These are phyloP conservation scores for Oncopodura yosiiana DNA, from an alignment of 1,140 invertebrate species.

Conservation along the genomic window DNA sequence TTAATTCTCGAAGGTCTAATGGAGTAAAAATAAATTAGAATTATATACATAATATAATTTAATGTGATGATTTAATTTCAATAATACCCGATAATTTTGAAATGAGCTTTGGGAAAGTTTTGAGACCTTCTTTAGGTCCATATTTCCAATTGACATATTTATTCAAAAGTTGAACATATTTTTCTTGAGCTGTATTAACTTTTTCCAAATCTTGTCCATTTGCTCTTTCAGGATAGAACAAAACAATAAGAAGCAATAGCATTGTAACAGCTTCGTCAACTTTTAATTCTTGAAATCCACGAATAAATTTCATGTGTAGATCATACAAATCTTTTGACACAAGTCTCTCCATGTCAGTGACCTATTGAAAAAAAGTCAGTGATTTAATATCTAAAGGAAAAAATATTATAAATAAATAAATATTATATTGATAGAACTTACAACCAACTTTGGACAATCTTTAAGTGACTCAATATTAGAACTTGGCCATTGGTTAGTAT, in stretches of 20 bases:
- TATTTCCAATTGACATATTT: slow-evolving; percentile 45
- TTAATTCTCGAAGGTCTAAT: too few relatives aligned
- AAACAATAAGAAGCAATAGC: slow-evolving; percentile 44
- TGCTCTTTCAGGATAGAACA: slow-evolving; percentile 46
- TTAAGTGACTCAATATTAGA: slow-evolving; percentile 18
- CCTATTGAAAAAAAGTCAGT: slow-evolving; percentile 16
- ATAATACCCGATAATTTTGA: background rate
- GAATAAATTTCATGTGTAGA: slow-evolving; percentile 46
- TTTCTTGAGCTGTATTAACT: slow-evolving; percentile 43
- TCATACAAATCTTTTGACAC: slow-evolving; percentile 41
- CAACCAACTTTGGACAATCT: slow-evolving; percentile 21
- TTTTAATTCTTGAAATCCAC: slow-evolving; percentile 39
- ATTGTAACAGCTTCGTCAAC: slow-evolving; percentile 45
- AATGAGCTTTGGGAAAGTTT: slow-evolving; percentile 44
- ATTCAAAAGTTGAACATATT: slow-evolving; percentile 44
- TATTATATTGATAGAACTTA: slow-evolving; percentile 26
- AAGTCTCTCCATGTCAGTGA: slow-evolving; percentile 37
- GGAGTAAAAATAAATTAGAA: background rate
- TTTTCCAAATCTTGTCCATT: slow-evolving; percentile 38
- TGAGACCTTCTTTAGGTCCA: slow-evolving; percentile 38
- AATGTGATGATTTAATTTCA: background rate
- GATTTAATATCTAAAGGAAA: background rate
- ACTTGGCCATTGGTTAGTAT: slow-evolving; percentile 35
- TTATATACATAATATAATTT: background rate
- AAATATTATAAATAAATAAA: slow-evolving; percentile 26